phyloP scores from a whole-genome alignment of 2,113 vertebrate genomes.

The Pelvicachromis taeniatus region DNA sequence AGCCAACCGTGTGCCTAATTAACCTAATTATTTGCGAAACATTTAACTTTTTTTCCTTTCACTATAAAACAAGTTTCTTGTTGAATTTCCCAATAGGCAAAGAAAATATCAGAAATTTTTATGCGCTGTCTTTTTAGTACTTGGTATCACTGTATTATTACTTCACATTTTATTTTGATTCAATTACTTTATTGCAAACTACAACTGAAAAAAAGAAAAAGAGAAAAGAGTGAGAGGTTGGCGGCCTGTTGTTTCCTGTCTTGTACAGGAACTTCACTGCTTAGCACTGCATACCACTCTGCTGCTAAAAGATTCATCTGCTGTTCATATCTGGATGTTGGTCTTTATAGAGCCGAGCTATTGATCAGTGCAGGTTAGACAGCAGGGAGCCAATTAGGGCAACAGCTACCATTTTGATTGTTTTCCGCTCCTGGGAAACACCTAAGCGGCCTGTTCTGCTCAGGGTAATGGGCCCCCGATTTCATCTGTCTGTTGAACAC shows the following conservation, averaged over 20 bases:
- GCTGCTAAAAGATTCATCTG: constrained; percentile 40
- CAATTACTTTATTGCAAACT: neutral
- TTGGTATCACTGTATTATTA: neutral
- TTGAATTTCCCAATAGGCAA: neutral
- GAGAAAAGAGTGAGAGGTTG: neutral
- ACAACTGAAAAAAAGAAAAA: neutral
- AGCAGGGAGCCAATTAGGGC: constrained; percentile 67
- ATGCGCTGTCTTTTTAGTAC: neutral
- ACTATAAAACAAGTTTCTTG: neutral
- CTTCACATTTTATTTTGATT: neutral
- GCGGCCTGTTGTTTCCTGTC: neutral
- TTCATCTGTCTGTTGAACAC: constrained; percentile 24
- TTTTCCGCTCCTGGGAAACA: constrained; percentile 31
- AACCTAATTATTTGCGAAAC: neutral
- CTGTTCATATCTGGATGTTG: constrained; percentile 36
- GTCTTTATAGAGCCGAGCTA: constrained; percentile 51
- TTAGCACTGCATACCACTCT: neutral
- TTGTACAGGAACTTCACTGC: neutral
- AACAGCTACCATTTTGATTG: constrained; percentile 22
- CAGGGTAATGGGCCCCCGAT: constrained; percentile 16
- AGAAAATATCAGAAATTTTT: neutral
- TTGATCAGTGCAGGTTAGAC: constrained; percentile 63
- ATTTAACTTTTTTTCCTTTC: neutral
- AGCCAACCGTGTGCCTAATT: neutral
- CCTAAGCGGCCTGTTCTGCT: constrained; percentile 27